Percentiles rank a stretch among this genome's conserved stretches.
Evolutionary conservation across 2,888 invertebrate genomes (phyloP).

Genomic region (Theodoxus fluviatilis): DNA sequence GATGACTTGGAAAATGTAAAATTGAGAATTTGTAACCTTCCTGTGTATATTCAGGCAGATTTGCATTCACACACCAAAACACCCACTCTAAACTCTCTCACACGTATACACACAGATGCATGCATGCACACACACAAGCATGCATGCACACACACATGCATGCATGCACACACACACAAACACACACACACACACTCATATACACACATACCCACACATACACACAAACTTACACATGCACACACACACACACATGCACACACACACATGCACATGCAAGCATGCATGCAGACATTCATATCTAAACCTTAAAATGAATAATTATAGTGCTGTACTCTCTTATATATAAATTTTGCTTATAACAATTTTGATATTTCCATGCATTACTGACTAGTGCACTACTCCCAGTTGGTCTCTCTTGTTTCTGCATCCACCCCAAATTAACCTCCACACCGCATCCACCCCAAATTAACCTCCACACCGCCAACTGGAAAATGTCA

Average conservation of each 20-base stretch:
- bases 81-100: too few relatives aligned
- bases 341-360: too few relatives aligned
- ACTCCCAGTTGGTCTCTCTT: too few relatives aligned
- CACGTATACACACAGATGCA: slow-evolving; percentile 7
- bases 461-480: too few relatives aligned
- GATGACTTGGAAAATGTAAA: not conserved
- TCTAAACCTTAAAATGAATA: too few relatives aligned
- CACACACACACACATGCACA: not conserved
- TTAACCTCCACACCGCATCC: too few relatives aligned
- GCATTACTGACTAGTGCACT: too few relatives aligned
- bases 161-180: slow-evolving; percentile 9
- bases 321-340: too few relatives aligned
- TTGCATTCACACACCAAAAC: not conserved
- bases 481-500: too few relatives aligned
- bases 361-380: too few relatives aligned
- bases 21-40: not conserved
- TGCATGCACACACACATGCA: slow-evolving; percentile 3
- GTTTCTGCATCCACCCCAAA: too few relatives aligned
- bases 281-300: not conserved
- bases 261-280: slow-evolving; percentile 11
- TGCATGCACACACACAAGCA: not conserved
- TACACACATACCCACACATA: not conserved
- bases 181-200: slow-evolving; percentile 14
- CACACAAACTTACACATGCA: not conserved
- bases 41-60: not conserved